Evolutionary conservation across 1,140 invertebrate genomes (phyloP).

Genomic region (Polyergus mexicanus): DNA sequence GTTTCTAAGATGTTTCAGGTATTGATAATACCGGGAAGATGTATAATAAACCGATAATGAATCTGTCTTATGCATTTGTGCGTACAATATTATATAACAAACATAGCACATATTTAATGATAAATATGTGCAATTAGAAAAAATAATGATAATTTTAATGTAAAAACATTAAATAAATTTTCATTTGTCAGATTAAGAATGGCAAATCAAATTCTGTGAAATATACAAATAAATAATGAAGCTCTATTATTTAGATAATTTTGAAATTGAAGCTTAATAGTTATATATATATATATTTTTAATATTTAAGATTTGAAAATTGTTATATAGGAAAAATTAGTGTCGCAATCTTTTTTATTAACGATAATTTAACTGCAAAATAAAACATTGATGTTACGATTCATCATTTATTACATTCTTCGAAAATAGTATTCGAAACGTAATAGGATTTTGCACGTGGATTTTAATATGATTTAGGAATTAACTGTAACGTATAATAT

Average conservation of each 20-base stretch:
- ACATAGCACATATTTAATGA: neutral
- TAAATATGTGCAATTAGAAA: neutral
- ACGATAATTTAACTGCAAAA: neutral
- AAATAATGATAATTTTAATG: constrained; percentile 4
- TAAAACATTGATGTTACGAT: neutral
- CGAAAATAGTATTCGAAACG: neutral
- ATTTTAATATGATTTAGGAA: neutral
- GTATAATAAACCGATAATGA: neutral
- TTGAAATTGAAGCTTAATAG: neutral
- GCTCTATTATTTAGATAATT: neutral
- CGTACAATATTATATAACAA: neutral
- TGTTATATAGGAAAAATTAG: neutral
- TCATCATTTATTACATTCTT: neutral
- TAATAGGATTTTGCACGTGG: neutral
- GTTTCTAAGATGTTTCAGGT: constrained; percentile 1
- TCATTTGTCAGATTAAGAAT: neutral
- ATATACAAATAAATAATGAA: neutral
- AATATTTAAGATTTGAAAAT: neutral
- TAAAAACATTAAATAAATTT: neutral
- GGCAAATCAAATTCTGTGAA: neutral
- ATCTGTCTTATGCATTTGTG: neutral
- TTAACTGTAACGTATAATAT: constrained; percentile 12
- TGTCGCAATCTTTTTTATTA: neutral
- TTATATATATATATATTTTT: neutral
- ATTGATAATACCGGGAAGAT: constrained; percentile 13